Evolutionary conservation across 1,140 invertebrate species (phyloP).

Genomic region (Procambarus clarkii): DNA sequence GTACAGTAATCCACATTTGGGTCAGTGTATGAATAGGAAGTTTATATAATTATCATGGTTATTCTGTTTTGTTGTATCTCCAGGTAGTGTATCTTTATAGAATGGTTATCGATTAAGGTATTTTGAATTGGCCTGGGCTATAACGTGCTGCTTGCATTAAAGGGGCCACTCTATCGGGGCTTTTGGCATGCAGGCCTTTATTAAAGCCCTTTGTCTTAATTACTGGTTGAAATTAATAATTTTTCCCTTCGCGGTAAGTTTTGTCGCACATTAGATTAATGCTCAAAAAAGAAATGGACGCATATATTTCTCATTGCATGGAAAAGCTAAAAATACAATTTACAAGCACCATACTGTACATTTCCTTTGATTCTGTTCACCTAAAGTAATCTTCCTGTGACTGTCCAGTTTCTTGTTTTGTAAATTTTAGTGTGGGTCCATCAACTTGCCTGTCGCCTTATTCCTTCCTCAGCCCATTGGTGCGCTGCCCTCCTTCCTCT

Average conservation of each 20-base stretch:
- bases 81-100: too few relatives aligned
- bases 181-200: not conserved
- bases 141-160: not conserved
- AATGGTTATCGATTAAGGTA: too few relatives aligned
- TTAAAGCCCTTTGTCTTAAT: not conserved
- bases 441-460: slow-evolving; percentile 32
- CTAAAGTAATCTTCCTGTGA: not conserved
- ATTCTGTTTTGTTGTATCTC: not conserved
- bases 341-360: not conserved
- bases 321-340: too few relatives aligned
- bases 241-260: too few relatives aligned
- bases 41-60: not conserved
- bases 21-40: not conserved
- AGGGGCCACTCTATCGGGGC: not conserved
- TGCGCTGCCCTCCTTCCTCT: slow-evolving; percentile 57
- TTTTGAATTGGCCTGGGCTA: not conserved
- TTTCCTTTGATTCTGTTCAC: not conserved
- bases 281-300: not conserved
- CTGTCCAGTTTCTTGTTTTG: not conserved
- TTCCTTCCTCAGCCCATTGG: slow-evolving; percentile 56
- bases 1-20: not conserved
- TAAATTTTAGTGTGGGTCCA: not conserved
- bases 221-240: too few relatives aligned
- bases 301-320: not conserved
- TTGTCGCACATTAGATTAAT: not conserved